Conservation (phyloP, 2,888 invertebrate genomes). For the Linnaemya tessellans region DNA sequence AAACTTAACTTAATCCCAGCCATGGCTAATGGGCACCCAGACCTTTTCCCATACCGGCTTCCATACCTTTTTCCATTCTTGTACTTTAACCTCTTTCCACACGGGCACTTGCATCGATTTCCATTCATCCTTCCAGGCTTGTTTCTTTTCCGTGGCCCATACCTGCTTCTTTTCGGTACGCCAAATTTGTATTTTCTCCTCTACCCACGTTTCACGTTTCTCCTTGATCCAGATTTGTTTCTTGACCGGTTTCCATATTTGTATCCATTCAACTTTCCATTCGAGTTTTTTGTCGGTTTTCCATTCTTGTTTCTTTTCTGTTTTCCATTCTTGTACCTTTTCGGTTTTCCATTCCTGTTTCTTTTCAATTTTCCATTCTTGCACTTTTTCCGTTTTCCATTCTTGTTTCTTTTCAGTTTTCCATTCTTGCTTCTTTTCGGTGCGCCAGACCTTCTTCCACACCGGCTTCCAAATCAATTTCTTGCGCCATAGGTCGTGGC, state of each 20-base stretch:
- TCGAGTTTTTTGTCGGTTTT: slow-evolving; percentile 88
- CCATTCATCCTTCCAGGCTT: slow-evolving; percentile 88
- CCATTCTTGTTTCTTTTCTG: slow-evolving; percentile 89
- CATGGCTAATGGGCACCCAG: slow-evolving; percentile 88
- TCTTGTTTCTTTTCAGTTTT: slow-evolving; percentile 88
- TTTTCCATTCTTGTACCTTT: slow-evolving; percentile 90
- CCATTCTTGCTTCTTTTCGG: slow-evolving; percentile 90
- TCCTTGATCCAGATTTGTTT: slow-evolving; percentile 92
- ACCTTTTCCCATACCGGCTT: slow-evolving; percentile 93
- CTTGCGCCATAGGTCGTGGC: slow-evolving; percentile 94
- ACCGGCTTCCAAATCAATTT: slow-evolving; percentile 87
- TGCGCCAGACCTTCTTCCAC: slow-evolving; percentile 91
- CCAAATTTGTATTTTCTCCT: slow-evolving; percentile 88
- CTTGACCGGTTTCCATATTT: slow-evolving; percentile 90
- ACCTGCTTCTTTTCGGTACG: slow-evolving; percentile 85
- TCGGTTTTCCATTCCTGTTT: slow-evolving; percentile 92
- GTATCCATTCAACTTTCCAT: slow-evolving; percentile 86
- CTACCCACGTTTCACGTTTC: slow-evolving; percentile 89
- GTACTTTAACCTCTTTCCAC: slow-evolving; percentile 87
- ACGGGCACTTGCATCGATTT: slow-evolving; percentile 90
- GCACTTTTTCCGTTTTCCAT: slow-evolving; percentile 86
- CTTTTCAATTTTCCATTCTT: slow-evolving; percentile 90
- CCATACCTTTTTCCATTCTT: slow-evolving; percentile 93
- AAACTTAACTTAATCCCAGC: slow-evolving; percentile 79
- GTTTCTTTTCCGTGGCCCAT: slow-evolving; percentile 87